These are phyloP conservation scores for Apis laboriosa DNA, from an alignment of 1,140 invertebrate genomes.

Conservation along the genomic window DNA sequence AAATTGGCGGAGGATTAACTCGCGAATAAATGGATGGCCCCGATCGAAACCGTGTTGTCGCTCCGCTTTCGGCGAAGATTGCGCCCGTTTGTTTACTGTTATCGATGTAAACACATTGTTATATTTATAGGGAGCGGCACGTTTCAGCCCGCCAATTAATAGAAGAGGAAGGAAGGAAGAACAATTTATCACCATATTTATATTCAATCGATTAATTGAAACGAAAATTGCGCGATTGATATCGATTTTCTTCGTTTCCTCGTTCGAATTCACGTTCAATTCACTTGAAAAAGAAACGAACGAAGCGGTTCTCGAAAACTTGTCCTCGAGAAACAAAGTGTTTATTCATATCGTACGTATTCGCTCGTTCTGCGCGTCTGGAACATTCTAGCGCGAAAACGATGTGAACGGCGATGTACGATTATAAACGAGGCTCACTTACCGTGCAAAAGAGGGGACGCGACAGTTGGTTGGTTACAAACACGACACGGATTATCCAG, in stretches of 20 bases:
- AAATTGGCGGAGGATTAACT: not conserved
- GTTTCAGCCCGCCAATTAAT: constrained; percentile 17
- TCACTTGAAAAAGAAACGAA: not conserved
- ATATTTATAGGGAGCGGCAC: not conserved
- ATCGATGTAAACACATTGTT: not conserved
- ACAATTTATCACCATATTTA: constrained; percentile 2
- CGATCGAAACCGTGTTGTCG: not conserved
- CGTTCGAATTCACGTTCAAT: not conserved
- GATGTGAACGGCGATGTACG: not conserved
- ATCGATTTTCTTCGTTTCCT: not conserved
- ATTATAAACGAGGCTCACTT: not conserved
- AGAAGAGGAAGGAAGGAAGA: no score
- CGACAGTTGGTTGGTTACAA: constrained; percentile 46
- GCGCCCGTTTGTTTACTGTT: not conserved
- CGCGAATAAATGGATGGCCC: not conserved
- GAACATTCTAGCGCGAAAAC: not conserved
- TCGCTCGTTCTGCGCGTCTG: not conserved
- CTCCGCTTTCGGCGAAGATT: not conserved
- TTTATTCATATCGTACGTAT: no score
- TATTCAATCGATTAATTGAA: constrained; percentile 8
- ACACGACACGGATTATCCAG: constrained; percentile 66
- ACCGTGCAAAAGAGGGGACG: constrained; percentile 1
- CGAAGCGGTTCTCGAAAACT: no score
- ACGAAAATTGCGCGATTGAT: not conserved
- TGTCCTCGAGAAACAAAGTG: no score